Percentiles rank a stretch among this genome's conserved stretches.
phyloP scores from a whole-genome alignment of 92 coral and sea anemone species.

The Galaxea fascicularis region DNA sequence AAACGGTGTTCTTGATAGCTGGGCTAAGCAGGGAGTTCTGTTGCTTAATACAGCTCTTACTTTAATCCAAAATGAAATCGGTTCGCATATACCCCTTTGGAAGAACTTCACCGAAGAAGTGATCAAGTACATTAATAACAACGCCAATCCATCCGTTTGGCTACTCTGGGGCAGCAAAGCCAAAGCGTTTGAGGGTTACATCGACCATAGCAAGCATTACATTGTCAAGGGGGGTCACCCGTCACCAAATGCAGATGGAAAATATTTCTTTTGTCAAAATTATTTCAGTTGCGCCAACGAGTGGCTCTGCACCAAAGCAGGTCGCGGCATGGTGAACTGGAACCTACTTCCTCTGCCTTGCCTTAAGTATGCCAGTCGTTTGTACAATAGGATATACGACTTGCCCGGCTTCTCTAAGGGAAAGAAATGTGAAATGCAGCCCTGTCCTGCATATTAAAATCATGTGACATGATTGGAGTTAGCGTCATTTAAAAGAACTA shows the following conservation, averaged over 20 bases:
- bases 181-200: constrained; percentile 31
- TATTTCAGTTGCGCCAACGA: constrained; percentile 62
- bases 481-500: too few species aligned
- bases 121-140: constrained; percentile 48
- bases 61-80: constrained; percentile 49
- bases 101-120: constrained; percentile 36
- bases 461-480: not conserved
- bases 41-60: constrained; percentile 70
- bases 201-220: constrained; percentile 61
- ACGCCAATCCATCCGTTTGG: constrained; percentile 63
- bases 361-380: constrained; percentile 60
- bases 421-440: constrained; percentile 62
- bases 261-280: constrained; percentile 68
- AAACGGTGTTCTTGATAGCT: constrained; percentile 38
- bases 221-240: constrained; percentile 72
- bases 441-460: constrained; percentile 40
- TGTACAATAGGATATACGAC: constrained; percentile 26
- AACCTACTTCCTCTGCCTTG: constrained; percentile 72
- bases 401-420: constrained; percentile 48
- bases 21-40: constrained; percentile 74
- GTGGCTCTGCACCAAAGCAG: constrained; percentile 54
- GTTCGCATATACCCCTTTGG: constrained; percentile 66
- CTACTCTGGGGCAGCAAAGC: constrained; percentile 70
- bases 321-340: constrained; percentile 66
- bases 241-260: constrained; percentile 50